phyloP scores from a whole-genome alignment of 2,113 vertebrate genomes.

The Narcine bancroftii region DNA sequence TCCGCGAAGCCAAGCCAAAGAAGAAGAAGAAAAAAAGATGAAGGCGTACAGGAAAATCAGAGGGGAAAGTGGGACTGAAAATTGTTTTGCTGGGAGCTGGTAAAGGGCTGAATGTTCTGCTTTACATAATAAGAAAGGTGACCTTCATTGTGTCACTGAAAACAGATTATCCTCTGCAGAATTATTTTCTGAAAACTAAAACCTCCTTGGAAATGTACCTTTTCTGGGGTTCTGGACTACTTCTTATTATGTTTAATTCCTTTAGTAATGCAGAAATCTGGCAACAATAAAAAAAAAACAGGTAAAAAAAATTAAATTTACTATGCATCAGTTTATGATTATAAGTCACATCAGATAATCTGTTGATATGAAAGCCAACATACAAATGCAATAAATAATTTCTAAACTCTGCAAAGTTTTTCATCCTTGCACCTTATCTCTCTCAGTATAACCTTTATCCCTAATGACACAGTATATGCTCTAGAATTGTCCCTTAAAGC shows the following conservation, averaged over 20 bases:
- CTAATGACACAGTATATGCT: background rate
- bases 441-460: background rate
- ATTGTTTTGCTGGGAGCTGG: too few relatives aligned
- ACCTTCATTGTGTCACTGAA: background rate
- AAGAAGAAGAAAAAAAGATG: too few relatives aligned
- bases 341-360: too few relatives aligned
- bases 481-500: background rate
- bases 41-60: too few relatives aligned
- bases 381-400: background rate
- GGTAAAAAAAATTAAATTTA: background rate
- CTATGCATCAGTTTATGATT: too few relatives aligned
- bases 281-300: background rate
- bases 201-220: slow-evolving; percentile 56
- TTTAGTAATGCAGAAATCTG: slow-evolving; percentile 73
- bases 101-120: too few relatives aligned
- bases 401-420: background rate
- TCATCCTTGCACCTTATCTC: too few relatives aligned
- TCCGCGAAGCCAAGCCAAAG: too few relatives aligned
- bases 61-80: too few relatives aligned
- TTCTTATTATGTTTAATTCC: slow-evolving; percentile 65
- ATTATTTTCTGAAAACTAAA: background rate
- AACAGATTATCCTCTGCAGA: background rate
- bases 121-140: too few relatives aligned
- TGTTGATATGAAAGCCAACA: too few relatives aligned
- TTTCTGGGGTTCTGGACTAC: slow-evolving; percentile 60